Evolutionary conservation across 92 coral and sea anemone species (phyloP), one percentile per base, ranked within the genome.

Genomic region (Chrysogorgia sp.): DNA sequence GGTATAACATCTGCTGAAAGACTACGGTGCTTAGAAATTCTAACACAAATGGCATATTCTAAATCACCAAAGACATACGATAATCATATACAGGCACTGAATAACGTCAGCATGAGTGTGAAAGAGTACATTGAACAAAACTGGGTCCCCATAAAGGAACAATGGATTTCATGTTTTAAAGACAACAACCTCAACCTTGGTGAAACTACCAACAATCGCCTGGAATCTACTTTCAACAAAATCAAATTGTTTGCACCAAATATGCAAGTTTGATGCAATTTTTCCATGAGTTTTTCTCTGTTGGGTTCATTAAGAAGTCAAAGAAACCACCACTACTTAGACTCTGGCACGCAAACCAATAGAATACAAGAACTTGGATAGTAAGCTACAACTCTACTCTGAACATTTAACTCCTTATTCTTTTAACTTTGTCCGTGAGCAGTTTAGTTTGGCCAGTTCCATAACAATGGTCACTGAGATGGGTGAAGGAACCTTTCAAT

Each of bases 131-230:
- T 85, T 45, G 21, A 69, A 14, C 78, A 71, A 20, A 89, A 85
- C 56, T 86, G 90, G 90, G 23, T 60, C 21, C 90, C 84, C 21
- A 79, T 86, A 58, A 89, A 66, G 53, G 83, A 77, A 24, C 89
- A 89, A 30, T 89, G 87, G 90, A 90, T 82, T 26, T 40, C 85
- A 0, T 74, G 82, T 74, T 80, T 79, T 34, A 86, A 67, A 70
- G 90, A 86, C 64, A 63, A 22, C 7, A 35, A 1, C 29, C 60
- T 85, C 47, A 89, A 89, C 64, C 30, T 82, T 9, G 86, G 92
- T 2, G 87, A 88, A 65, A 85, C 83, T 8, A 88, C 89, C 15
- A 88, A 84, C 52, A 84, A 88, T 67, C 47, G 87, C 13, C 29
- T 89, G 47, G 87, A 89, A 53, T 67, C 84, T 28, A 79, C 87